Percentiles rank a stretch among this genome's conserved stretches.
phyloP scores from a whole-genome alignment of 2,888 invertebrate species.

The Lochmaea capreae region DNA sequence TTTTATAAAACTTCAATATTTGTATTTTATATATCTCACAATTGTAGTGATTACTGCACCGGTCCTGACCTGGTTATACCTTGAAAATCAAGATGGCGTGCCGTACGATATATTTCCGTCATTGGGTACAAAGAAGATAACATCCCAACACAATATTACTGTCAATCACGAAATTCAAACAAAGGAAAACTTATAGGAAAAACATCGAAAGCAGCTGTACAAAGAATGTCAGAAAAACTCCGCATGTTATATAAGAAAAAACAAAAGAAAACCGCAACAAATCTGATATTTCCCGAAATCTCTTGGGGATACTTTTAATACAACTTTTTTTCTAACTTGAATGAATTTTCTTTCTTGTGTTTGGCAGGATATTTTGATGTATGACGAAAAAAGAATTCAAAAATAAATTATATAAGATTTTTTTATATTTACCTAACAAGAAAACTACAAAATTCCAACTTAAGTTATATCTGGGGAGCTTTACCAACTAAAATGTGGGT shows the following conservation, averaged over 20 bases:
- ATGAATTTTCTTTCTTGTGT: conserved; percentile 14
- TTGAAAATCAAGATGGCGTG: conserved; percentile 4
- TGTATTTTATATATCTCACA: background rate
- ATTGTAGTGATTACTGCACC: too few relatives aligned
- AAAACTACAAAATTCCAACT: too few relatives aligned
- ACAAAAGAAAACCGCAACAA: conserved; percentile 18
- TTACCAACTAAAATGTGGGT: too few relatives aligned
- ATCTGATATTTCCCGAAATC: conserved; percentile 23
- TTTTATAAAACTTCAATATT: too few relatives aligned
- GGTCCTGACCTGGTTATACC: background rate
- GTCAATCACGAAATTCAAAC: conserved; percentile 23
- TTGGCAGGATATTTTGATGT: background rate
- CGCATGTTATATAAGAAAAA: conserved; percentile 13
- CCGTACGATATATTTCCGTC: background rate
- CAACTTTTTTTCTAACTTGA: conserved; percentile 21
- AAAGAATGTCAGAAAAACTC: conserved; percentile 21
- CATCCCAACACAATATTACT: conserved; percentile 15
- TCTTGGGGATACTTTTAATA: conserved; percentile 21
- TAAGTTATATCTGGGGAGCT: too few relatives aligned
- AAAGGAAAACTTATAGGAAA: conserved; percentile 26
- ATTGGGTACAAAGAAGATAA: background rate
- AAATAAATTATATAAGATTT: too few relatives aligned
- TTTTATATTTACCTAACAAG: too few relatives aligned
- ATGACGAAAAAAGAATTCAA: background rate
- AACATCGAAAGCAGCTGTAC: conserved; percentile 25